Evolutionary conservation across 1,140 invertebrate genomes (phyloP).

Genomic region (Oscheius sp.): DNA sequence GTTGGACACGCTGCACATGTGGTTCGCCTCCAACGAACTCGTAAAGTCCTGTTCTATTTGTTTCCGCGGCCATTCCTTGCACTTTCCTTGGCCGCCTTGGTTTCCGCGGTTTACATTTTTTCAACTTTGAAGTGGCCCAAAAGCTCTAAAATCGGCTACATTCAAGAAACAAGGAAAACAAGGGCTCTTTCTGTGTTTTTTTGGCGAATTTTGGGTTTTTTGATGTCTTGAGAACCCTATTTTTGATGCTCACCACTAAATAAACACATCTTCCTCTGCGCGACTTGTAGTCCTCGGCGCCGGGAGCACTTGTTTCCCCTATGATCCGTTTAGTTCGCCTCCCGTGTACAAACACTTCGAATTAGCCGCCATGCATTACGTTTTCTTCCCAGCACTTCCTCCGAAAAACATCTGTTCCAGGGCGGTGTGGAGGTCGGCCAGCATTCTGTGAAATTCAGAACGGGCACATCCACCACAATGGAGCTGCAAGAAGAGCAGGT

Average conservation of each 20-base stretch:
- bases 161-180: no score
- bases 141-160: no score
- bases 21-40: no score
- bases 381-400: neutral
- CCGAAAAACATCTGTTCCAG: neutral
- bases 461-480: neutral
- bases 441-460: slow-evolving; percentile 10
- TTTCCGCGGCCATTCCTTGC: no score
- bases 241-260: slow-evolving; percentile 4
- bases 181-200: no score
- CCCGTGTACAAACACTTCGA: neutral
- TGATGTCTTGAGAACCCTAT: neutral
- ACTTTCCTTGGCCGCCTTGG: no score
- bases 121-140: no score
- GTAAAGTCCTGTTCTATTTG: no score
- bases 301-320: slow-evolving; percentile 8
- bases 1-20: neutral
- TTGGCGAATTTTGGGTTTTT: no score
- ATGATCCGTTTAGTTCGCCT: slow-evolving; percentile 5
- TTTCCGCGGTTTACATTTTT: no score
- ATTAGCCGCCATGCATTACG: no score
- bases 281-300: slow-evolving; percentile 3
- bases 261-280: neutral
- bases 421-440: neutral
- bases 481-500: slow-evolving; percentile 12